phyloP scores from a whole-genome alignment of 2,797 vertebrate species.

The Podarcis lilfordi region DNA sequence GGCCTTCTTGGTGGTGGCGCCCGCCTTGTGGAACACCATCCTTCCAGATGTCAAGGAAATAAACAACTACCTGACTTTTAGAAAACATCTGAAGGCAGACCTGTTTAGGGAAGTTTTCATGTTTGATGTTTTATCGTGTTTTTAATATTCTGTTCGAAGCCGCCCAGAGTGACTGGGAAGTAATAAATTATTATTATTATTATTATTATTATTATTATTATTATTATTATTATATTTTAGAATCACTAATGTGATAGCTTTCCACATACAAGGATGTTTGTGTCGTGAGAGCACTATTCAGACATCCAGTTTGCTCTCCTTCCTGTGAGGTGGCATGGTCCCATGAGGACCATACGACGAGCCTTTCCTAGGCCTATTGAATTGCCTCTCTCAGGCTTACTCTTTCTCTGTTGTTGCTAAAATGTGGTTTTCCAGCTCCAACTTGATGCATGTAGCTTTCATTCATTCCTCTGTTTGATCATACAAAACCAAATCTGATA shows the following conservation, averaged over 20 bases:
- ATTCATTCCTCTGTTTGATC: conserved; percentile 1
- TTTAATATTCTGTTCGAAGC: too few relatives aligned
- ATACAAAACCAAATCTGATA: conserved; percentile 14
- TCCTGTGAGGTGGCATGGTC: background rate
- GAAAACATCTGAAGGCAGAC: too few relatives aligned
- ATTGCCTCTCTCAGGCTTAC: background rate
- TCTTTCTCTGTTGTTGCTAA: background rate
- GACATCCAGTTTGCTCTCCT: background rate
- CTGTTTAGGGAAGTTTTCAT: too few relatives aligned
- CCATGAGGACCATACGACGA: background rate
- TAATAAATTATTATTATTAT: too few relatives aligned
- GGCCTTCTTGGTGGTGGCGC: too few relatives aligned
- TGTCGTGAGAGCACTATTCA: background rate
- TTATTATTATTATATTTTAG: too few relatives aligned
- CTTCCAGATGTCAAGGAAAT: too few relatives aligned
- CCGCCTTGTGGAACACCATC: too few relatives aligned
- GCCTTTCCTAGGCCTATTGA: background rate
- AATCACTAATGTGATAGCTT: background rate
- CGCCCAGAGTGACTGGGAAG: too few relatives aligned
- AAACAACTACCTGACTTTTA: too few relatives aligned
- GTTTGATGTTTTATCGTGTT: too few relatives aligned
- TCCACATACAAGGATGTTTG: background rate
- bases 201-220: too few relatives aligned
- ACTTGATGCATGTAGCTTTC: background rate
- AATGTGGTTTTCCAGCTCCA: background rate